Base-by-base conservation (phyloP, 2,888 invertebrate species). In the Athetis lepigone region DNA sequence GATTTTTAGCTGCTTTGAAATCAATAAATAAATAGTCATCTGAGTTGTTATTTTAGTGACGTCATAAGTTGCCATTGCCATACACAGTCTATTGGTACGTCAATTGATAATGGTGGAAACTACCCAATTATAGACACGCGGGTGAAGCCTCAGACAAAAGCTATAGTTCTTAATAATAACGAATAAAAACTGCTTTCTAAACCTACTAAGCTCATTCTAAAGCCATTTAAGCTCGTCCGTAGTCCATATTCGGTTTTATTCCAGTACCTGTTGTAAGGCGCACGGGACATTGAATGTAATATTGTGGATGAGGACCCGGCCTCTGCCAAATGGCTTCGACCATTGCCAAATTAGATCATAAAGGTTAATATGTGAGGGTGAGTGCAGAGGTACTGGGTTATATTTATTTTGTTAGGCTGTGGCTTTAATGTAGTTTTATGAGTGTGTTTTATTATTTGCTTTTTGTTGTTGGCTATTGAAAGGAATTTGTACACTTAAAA, bases 321-420 rank as follows among this genome's bases (percentile, higher is more conserved):
- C 80, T 70, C 81, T 92, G 92, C 92, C 92, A 92, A 92, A 92
- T 88, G 86, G 85, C 84, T 79, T 70, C 67, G 52, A 40, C 70
- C 84, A 74, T 74, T 90, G 93, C 93, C 93, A 93, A 93, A 93
- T 92, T 89, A 89, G 84, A 86, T 89, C 90, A 85, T 93, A 90
- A 91, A 93, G 93, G 93, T 92, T 92, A 91, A 92, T 87, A 87
- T 87, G 88, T 81, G 82, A 81, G 85, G 79, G 75, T 64, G 58
- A 52, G 71, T 71, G 73, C 72, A 73, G 71, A 81, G 79, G 77
- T 77, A 81, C 80, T 62, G 70, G 61, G 40, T 77, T 67, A 58
- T 80, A 80, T 75, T 81, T 74, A 72, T 79, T 75, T 73, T 61
- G 65, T 70, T 74, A 75, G 70, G 54, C 67, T 74, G 74, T 27